Evolutionary conservation across 1,140 invertebrate genomes (phyloP).

Genomic region (Drosophila aff.): DNA sequence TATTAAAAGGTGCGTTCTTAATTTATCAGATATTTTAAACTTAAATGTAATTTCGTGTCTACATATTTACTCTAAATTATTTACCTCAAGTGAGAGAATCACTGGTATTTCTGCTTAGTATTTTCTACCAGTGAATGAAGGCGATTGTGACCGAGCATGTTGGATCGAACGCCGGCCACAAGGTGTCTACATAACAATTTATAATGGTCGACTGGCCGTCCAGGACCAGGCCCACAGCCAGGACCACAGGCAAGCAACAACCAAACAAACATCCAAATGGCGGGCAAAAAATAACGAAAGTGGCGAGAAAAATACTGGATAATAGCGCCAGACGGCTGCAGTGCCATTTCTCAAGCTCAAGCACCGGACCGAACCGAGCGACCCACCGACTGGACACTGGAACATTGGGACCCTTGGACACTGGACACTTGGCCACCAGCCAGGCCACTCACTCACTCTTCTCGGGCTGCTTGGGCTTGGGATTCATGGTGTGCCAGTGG

Average conservation of each 20-base stretch:
- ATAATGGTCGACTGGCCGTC: constrained; percentile 49
- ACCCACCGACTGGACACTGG: constrained; percentile 19
- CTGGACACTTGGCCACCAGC: constrained; percentile 18
- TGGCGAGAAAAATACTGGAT: constrained; percentile 38
- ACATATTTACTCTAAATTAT: neutral
- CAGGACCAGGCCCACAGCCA: constrained; percentile 13
- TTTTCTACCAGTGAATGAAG: constrained; percentile 2
- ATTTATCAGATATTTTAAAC: neutral
- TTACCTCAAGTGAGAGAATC: neutral
- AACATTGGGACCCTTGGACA: constrained; percentile 21
- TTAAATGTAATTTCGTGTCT: neutral
- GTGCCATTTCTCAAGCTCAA: constrained; percentile 57
- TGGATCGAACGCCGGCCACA: constrained; percentile 43
- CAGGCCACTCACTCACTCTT: constrained; percentile 19
- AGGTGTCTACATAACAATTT: constrained; percentile 59
- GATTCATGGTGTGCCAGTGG: constrained; percentile 22
- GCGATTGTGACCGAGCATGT: constrained; percentile 21
- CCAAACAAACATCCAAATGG: constrained; percentile 34
- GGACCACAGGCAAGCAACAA: constrained; percentile 17
- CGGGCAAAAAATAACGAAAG: constrained; percentile 19
- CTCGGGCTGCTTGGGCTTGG: neutral
- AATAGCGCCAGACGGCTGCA: constrained; percentile 59
- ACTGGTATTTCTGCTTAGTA: neutral
- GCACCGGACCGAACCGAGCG: constrained; percentile 38
- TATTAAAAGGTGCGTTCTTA: neutral